Evolutionary conservation across 2,113 vertebrate genomes (phyloP), one percentile per base, ranked within the genome.

Genomic region (Heteronetta atricapilla): DNA sequence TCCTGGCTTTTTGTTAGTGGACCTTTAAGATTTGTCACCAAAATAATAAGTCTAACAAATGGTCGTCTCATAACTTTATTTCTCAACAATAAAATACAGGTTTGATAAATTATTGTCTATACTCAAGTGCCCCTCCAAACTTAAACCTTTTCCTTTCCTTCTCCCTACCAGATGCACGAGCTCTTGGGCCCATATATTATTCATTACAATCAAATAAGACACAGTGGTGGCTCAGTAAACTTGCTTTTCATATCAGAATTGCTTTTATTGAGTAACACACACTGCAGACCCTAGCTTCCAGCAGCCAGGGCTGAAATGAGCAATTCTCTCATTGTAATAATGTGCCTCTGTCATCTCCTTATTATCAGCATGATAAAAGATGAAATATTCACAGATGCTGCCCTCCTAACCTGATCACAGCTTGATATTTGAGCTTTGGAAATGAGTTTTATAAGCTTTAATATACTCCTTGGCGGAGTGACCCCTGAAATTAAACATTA

Each of bases 401-500:
- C 99, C 99, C 99, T 99, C 99, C 99, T 99, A 99, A 99, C 99
- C 99, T 99, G 99, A 99, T 99, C 99, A 99, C 99, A 98, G 99
- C 98, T 98, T 99, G 99, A 99, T 99, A 99, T 99, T 99, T 99
- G 99, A 99, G 99, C 99, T 99, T 99, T 99, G 99, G 98, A 99
- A 99, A 99, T 99, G 99, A 99, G 99, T 99, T 99, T 99, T 99
- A 99, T 99, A 99, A 99, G 99, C 99, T 99, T 99, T 99, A 99
- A 99, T 99, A 99, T 99, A 99, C 99, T 99, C 99, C 99, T 99
- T 99, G 99, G 98, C 97, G 99, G 99, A 99, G 98, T 99, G 99
- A 99, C 99, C 99, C 99, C 99, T 99, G 99, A 99, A 99, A 99
- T 99, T 99, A 99, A 99, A 99, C 99, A 99, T 99, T 99, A 99